Conservation (phyloP, 1,140 invertebrate species). For the Zaprionus vittiger region DNA sequence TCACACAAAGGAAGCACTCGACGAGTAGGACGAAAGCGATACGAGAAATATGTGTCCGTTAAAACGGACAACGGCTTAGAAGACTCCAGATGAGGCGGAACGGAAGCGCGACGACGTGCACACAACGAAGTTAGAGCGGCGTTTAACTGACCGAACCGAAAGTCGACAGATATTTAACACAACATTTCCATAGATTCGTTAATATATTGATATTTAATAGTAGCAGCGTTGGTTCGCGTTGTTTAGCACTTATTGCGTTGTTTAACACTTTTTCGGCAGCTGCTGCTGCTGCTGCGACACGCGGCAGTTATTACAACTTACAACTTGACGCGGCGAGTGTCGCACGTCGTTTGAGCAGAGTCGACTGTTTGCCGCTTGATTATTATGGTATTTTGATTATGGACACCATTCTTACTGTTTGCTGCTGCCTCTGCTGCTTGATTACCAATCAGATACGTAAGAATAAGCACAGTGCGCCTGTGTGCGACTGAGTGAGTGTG, state of each 20-base stretch:
- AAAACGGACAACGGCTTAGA: not conserved
- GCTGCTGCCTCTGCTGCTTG: conserved; percentile 46
- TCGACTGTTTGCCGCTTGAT: conserved; percentile 65
- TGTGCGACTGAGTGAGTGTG: conserved; percentile 55
- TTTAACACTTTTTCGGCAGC: conserved; percentile 8
- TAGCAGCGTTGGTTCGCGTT: conserved; percentile 9
- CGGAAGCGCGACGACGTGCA: conserved; percentile 22
- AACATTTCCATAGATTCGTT: conserved; percentile 10
- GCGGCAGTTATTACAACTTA: conserved; percentile 59
- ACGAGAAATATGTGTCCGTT: not conserved
- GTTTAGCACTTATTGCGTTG: conserved; percentile 30
- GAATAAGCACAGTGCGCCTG: conserved; percentile 46
- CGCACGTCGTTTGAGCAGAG: conserved; percentile 68
- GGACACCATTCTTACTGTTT: conserved; percentile 63
- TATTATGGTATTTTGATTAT: conserved; percentile 69
- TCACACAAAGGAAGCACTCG: conserved; percentile 9
- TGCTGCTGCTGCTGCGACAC: conserved; percentile 21
- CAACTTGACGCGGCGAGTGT: conserved; percentile 72
- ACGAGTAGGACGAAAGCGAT: conserved; percentile 18
- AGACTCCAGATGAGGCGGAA: conserved; percentile 1
- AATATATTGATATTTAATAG: conserved; percentile 19
- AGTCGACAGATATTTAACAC: conserved; percentile 44
- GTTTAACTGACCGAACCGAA: conserved; percentile 45
- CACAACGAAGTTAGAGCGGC: conserved; percentile 42
- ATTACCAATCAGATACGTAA: conserved; percentile 53